Percentiles rank a stretch among this genome's conserved stretches.
Conservation (phyloP, 2,797 vertebrate species). For the Limnodromus scolopaceus region DNA sequence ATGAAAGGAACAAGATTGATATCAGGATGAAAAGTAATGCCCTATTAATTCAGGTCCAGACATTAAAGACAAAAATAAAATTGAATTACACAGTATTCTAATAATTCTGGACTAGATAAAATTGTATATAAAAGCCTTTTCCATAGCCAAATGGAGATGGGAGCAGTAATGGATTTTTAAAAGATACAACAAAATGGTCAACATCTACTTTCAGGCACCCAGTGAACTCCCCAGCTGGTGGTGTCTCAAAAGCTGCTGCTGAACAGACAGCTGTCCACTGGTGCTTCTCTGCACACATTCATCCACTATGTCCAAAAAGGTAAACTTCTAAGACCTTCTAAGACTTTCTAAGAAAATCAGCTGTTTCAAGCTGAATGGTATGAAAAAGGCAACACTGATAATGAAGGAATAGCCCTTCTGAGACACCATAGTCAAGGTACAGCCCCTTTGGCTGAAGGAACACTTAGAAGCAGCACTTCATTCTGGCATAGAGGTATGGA, state of each 20-base stretch:
- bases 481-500: not conserved
- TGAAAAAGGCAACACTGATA: not conserved
- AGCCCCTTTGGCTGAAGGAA: not conserved
- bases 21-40: constrained; percentile 10
- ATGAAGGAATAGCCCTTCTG: not conserved
- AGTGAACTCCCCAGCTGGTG: not conserved
- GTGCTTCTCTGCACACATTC: not conserved
- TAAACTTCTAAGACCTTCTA: not conserved
- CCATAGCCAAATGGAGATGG: not conserved
- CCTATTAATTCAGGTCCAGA: constrained; percentile 19
- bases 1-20: constrained; percentile 26
- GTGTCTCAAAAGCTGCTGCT: not conserved
- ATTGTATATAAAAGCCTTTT: constrained; percentile 32
- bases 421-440: not conserved
- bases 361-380: not conserved
- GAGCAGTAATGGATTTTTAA: constrained; percentile 18
- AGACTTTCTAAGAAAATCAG: not conserved
- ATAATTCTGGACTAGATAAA: constrained; percentile 42
- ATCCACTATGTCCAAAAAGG: not conserved
- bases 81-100: constrained; percentile 29
- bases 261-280: not conserved
- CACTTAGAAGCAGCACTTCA: accelerated
- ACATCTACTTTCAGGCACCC: not conserved
- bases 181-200: constrained; percentile 1
- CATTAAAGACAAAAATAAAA: constrained; percentile 53